Base-by-base conservation (phyloP, 2,113 vertebrate species). In the Mystacornis crossleyi region DNA sequence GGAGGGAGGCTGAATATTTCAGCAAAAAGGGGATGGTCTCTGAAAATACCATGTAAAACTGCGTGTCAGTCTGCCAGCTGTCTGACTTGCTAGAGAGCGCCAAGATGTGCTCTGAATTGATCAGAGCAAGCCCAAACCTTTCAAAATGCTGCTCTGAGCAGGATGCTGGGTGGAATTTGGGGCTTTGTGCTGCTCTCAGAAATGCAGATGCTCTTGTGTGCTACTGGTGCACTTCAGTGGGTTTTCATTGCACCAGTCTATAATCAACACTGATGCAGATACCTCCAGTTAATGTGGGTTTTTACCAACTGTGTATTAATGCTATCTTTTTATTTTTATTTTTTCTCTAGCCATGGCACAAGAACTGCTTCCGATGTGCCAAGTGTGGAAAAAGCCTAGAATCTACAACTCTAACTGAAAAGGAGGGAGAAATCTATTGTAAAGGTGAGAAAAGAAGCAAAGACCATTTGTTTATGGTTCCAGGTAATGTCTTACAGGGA, bases 361-460 rank as follows among this genome's bases (percentile, higher is more conserved):
- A 99, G 98, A 99, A 99, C 97, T 99, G 99, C 90, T 99, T 99
- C 97, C 98, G 99, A 57, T 99, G 99, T 96, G 99, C 99, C 57
- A 99, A 99, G 71, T 99, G 99, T 97, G 99, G 99, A 24, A 99
- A 99, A 97, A 99, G 99, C 93, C 98, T 99, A 93, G 99, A 99
- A 96, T 99, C 99, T 18, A 99, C 99, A 80, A 99, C 99, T 62
- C 97, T 99, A 97, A 99, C 99, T 3, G 99, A 99, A 97, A 99
- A 99, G 92, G 99, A 99, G 6, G 99, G 99, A 58, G 99, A 99
- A 97, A 99, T 99, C 97, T 99, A 99, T 97, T 99, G 99, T 98
- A 99, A 99, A 99, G 99, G 99, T 99, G 96, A 98, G 97, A 38
- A 70, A 64, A 95, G 33, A 89, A 67, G 26, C 9, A 66, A 55